These are phyloP conservation scores for Iselma pallidipennis DNA, from an alignment of 2,888 invertebrate species.

Conservation along the genomic window DNA sequence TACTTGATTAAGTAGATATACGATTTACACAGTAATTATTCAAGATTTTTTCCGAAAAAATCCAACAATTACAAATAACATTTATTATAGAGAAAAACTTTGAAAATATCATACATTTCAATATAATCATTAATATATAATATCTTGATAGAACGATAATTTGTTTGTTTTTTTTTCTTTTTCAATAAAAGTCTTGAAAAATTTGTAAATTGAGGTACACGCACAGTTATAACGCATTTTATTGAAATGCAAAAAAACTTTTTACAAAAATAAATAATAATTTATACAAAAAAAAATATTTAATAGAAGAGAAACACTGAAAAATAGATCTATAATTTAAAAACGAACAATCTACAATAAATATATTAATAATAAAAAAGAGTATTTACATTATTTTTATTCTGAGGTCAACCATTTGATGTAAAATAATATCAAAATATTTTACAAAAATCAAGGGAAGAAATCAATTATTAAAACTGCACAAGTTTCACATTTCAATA, in stretches of 20 bases:
- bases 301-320: background rate
- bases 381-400: slow-evolving; percentile 4
- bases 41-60: background rate
- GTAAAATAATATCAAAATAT: background rate
- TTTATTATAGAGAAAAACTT: background rate
- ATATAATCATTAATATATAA: slow-evolving; percentile 1
- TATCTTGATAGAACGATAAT: background rate
- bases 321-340: slow-evolving; percentile 7
- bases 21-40: slow-evolving; percentile 5
- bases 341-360: slow-evolving; percentile 11
- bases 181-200: background rate
- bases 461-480: slow-evolving; percentile 2
- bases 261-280: slow-evolving; percentile 20
- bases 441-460: too few relatives aligned
- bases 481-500: slow-evolving; percentile 20
- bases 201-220: slow-evolving; percentile 16
- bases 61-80: slow-evolving; percentile 1
- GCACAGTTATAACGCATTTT: slow-evolving; percentile 14
- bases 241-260: slow-evolving; percentile 22
- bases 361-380: slow-evolving; percentile 8
- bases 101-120: background rate
- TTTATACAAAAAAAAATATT: slow-evolving; percentile 14
- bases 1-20: slow-evolving; percentile 14
- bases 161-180: background rate
- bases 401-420: background rate